Conservation (phyloP, 1,140 invertebrate species). For the Whitmania pigra region DNA sequence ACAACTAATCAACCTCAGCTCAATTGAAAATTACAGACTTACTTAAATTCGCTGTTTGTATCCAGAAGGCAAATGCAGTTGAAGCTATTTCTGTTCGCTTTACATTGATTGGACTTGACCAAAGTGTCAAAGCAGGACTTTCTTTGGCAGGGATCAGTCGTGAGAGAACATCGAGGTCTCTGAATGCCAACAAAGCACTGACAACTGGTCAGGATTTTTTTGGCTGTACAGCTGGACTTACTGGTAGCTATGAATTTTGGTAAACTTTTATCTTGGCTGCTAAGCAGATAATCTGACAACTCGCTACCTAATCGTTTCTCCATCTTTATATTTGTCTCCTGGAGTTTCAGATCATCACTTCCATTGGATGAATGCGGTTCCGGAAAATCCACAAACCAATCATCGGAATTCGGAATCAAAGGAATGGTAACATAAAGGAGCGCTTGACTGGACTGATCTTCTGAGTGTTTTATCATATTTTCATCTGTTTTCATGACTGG, state of each 20-base stretch:
- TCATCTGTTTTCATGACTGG: no score
- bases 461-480: no score
- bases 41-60: neutral
- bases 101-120: neutral
- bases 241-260: neutral
- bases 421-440: no score
- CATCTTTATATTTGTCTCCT: neutral
- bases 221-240: neutral
- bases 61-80: conserved; percentile 3
- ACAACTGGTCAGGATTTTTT: neutral
- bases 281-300: neutral
- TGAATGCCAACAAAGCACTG: neutral
- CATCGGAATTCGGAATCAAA: no score
- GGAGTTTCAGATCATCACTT: neutral
- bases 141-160: neutral
- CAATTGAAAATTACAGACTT: neutral
- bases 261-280: neutral
- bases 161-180: neutral
- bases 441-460: no score
- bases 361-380: no score
- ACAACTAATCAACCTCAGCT: neutral
- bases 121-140: neutral
- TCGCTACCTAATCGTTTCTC: neutral
- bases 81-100: neutral
- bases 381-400: no score